Conservation (phyloP, 2,888 invertebrate genomes). For the Rotaria sp. region DNA sequence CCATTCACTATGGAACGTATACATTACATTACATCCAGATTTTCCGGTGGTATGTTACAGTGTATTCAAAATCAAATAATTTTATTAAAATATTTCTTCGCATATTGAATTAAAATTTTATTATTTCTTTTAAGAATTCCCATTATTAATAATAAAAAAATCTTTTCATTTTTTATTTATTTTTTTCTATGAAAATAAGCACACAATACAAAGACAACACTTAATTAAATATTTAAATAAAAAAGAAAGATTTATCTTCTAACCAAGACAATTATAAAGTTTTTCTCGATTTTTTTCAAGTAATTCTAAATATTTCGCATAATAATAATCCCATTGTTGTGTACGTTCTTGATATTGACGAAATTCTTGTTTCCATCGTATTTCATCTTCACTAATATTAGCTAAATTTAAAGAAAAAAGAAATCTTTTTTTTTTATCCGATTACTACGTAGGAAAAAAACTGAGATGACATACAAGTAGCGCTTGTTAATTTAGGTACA, state of each 20-base stretch:
- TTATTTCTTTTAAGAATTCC: no score
- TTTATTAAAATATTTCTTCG: no score
- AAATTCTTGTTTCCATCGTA: slow-evolving; percentile 5
- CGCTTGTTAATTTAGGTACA: slow-evolving; percentile 31
- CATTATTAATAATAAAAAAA: no score
- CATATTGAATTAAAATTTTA: no score
- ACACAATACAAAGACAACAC: no score
- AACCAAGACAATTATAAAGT: neutral
- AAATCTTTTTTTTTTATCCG: neutral
- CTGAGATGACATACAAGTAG: slow-evolving; percentile 13
- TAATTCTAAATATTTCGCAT: neutral
- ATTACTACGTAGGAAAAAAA: no score
- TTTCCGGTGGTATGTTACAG: neutral
- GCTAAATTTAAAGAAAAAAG: neutral
- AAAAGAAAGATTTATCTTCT: neutral
- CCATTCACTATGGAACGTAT: slow-evolving; percentile 16
- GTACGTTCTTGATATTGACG: neutral
- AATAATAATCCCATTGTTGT: slow-evolving; percentile 25
- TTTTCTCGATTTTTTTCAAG: neutral
- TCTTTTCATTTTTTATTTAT: no score
- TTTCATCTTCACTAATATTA: slow-evolving; percentile 17
- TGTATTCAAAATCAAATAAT: no score
- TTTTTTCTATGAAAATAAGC: no score
- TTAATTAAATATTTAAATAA: no score
- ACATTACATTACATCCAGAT: neutral